Base-by-base conservation (phyloP, 2,113 vertebrate genomes). In the Morone chrysops region DNA sequence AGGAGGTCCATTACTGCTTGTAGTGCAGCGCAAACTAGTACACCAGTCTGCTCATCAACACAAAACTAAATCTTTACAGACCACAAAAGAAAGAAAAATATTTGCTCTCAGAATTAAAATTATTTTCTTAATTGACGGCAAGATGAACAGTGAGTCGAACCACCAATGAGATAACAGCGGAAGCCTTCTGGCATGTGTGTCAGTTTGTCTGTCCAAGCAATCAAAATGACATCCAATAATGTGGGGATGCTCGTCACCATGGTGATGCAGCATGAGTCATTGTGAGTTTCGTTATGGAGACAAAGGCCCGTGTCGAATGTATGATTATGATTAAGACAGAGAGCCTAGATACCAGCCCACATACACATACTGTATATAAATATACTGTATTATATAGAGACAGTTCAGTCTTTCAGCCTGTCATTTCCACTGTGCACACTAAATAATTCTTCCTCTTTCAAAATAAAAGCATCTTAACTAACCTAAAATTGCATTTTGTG, bases 241-340 rank as follows among this genome's bases (percentile, higher is more conserved):
- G 71, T 43, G 50, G 56, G 66, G 50, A 83, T 81, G 69, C 66
- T 85, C 6, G 31, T 89, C 82, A 50, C 82, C 80, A 83, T 83
- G 81, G 87, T 51, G n/a, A 90, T 65, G 50, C 43, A 18, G 63
- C 4, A 47, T 89, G 86, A 91, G 78, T 90, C 88, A 92, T 50
- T 50, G 60, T 60, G 22, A 75, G 60, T 65, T 80, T 86, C 12
- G 17, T 83, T 81, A 22, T 3, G 31, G 75, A 73, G 78, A 90
- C 80, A 90, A 90, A 88, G 36, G 65, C 59, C 67, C 54, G 70
- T 67, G 66, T 79, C 8, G 36, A 77, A 79, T 47, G 18, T 87
- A 57, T 82, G 60, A 83, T 82, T 80, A 65, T 77, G 69, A 82
- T 82, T 63, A 78, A 84, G 78, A 72, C 62, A 13, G 77, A 81